Evolutionary conservation across 92 coral and sea anemone genomes (phyloP).

Genomic region (Micromussa lordhowensis): DNA sequence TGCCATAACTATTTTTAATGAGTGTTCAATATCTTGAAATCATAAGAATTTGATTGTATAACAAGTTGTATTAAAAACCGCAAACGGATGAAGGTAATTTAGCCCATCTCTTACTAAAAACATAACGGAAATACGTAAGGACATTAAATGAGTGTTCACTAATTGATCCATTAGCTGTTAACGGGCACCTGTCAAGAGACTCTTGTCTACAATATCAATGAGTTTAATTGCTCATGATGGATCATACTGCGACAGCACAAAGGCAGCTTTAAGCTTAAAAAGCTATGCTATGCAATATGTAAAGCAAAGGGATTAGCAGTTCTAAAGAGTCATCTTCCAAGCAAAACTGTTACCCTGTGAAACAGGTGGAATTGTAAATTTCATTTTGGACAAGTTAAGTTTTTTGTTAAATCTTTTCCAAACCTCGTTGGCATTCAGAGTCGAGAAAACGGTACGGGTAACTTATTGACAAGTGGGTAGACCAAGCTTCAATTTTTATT

Average conservation of each 20-base stretch:
- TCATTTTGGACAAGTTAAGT: not conserved
- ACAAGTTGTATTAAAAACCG: not conserved
- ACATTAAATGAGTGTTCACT: not conserved
- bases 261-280: not conserved
- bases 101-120: not conserved
- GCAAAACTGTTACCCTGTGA: not conserved
- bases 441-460: not conserved
- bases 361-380: not conserved
- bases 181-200: slow-evolving; percentile 10
- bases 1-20: not conserved
- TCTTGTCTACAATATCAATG: slow-evolving; percentile 18
- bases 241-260: not conserved
- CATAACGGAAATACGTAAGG: slow-evolving; percentile 33
- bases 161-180: slow-evolving; percentile 34
- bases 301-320: not conserved
- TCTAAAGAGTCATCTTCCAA: not conserved
- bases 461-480: not conserved
- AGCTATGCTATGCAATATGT: not conserved
- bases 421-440: not conserved
- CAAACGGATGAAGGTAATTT: not conserved
- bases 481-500: not conserved
- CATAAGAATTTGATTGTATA: not conserved
- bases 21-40: slow-evolving; percentile 20
- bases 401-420: too few species aligned
- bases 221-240: not conserved